Conservation (phyloP, 2,113 vertebrate genomes). For the Athene noctua region DNA sequence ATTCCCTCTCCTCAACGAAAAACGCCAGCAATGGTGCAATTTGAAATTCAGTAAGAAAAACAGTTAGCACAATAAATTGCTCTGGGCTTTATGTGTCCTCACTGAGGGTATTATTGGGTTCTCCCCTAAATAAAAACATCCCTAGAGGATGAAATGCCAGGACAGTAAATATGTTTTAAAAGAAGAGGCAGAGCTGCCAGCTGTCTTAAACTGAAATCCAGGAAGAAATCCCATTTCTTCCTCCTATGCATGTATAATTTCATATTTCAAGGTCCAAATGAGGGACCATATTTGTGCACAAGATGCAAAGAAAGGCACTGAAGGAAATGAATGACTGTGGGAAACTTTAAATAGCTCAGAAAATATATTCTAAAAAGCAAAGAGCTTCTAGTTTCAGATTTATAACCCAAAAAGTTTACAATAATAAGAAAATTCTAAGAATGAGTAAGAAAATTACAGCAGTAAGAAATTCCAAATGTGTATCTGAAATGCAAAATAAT, state of each 20-base stretch:
- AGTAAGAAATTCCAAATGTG: neutral
- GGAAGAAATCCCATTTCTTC: neutral
- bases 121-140: neutral
- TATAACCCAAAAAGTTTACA: neutral
- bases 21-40: neutral
- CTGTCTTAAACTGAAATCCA: neutral
- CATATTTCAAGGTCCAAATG: neutral
- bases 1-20: neutral
- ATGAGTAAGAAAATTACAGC: neutral
- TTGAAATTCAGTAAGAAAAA: constrained; percentile 23
- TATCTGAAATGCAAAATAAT: neutral
- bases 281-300: neutral
- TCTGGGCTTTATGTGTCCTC: neutral
- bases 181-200: neutral
- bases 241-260: neutral
- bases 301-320: neutral
- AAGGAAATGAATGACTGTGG: neutral
- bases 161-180: neutral
- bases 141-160: neutral
- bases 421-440: neutral
- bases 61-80: neutral
- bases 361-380: neutral
- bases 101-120: neutral
- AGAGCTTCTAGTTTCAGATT: neutral
- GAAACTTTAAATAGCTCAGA: neutral